Percentiles rank a stretch among this genome's conserved stretches.
phyloP scores from a whole-genome alignment of 2,113 vertebrate genomes.

The Cathartes aura region DNA sequence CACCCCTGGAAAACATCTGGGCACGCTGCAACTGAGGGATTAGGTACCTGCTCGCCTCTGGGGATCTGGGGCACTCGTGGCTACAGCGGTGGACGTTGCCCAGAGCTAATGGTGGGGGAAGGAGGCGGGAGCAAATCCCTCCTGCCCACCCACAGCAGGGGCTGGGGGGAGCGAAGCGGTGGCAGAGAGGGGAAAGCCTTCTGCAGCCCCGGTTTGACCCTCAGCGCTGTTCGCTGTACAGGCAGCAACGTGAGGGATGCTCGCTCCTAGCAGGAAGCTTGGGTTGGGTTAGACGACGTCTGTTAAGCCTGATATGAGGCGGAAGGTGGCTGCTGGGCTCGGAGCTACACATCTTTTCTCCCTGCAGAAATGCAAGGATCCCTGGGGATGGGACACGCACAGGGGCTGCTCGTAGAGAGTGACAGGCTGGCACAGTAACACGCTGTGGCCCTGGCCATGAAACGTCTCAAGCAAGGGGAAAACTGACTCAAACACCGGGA shows the following conservation, averaged over 20 bases:
- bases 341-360: rapidly evolving
- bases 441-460: background rate
- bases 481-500: background rate
- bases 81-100: rapidly evolving
- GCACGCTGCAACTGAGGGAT: rapidly evolving
- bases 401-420: background rate
- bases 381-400: background rate
- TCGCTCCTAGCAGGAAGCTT: background rate
- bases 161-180: rapidly evolving
- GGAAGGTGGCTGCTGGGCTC: background rate
- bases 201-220: background rate
- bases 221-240: rapidly evolving
- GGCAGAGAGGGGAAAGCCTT: background rate
- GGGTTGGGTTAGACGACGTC: background rate
- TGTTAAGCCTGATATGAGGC: background rate
- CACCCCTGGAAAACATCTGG: background rate
- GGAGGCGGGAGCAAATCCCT: background rate
- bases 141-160: background rate
- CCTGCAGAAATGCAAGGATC: background rate
- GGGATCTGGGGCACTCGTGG: background rate
- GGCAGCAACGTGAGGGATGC: background rate
- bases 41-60: background rate
- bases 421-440: background rate
- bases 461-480: background rate
- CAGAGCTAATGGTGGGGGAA: background rate